Percentiles rank a stretch among this genome's conserved stretches.
Conservation (phyloP, 2,113 vertebrate species). For the Onychostruthus taczanowskii region DNA sequence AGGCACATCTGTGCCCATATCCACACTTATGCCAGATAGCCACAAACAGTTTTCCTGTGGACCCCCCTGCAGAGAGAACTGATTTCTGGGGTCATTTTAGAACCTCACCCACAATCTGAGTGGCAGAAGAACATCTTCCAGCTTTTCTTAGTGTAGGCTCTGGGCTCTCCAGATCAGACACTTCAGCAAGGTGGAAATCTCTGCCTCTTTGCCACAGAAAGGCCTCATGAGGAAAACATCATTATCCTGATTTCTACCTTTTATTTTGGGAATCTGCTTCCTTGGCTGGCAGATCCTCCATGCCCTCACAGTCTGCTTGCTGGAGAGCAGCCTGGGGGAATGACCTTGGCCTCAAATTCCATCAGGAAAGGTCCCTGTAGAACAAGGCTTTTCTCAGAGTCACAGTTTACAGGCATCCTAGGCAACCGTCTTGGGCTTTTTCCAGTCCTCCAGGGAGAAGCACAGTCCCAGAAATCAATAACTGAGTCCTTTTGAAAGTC, state of each 20-base stretch:
- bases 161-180: neutral
- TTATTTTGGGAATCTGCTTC: neutral
- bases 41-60: neutral
- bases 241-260: neutral
- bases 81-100: neutral
- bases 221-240: neutral
- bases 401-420: conserved; percentile 15
- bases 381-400: conserved; percentile 12
- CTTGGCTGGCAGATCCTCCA: neutral
- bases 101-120: neutral
- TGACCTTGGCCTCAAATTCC: conserved; percentile 26
- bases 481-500: conserved; percentile 19
- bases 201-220: neutral
- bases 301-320: neutral
- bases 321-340: conserved; percentile 1
- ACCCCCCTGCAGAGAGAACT: neutral
- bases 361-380: neutral
- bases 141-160: accelerated
- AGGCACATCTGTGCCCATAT: accelerated
- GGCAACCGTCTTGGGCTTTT: conserved; percentile 49
- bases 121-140: neutral
- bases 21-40: neutral
- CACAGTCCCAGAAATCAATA: conserved; percentile 45
- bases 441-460: conserved; percentile 49
- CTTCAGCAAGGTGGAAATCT: neutral